Evolutionary conservation across 1,140 invertebrate species (phyloP), one percentile per base, ranked within the genome.

Genomic region (Odontomachus brunneus): DNA sequence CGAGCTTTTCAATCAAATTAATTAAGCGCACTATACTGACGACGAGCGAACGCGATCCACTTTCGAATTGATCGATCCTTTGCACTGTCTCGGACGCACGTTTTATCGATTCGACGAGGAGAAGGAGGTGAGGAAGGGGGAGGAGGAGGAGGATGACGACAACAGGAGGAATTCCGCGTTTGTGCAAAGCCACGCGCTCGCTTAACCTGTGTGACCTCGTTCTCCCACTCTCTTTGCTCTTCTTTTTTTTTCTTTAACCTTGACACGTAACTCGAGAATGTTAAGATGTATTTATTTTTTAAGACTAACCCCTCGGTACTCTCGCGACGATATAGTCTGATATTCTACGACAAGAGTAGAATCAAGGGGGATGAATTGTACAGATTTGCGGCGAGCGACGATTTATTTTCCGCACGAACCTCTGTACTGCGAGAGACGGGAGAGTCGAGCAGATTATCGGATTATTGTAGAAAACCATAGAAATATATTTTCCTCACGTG

Each of bases 251-350:
- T 69, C 44, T 69, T 80, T 69, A 86, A 67, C 65, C 62, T 84
- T 75, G 48, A 71, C 80, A 80, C 73, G 33, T 67, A 76, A 85
- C 24, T 81, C 78, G 65, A 87, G 62, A 75, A 75, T 65, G 72
- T 75, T 71, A 80, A 74, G 19, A 71, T 84, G 49, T 71, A 80
- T 57, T 48, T 78, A 53, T 78, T 87, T 84, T 71, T 86, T 83
- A 74, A 82, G 69, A 73, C 38, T 82, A 82, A 82, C 26, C 48
- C 57, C n/a, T 49, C 48, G 59, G 11, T 62, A 51, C 57, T 82
- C 55, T 75, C 71, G 71, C 55, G 17, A 53, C 19, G 19, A 17
- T 57, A n/a, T n/a, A n/a, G n/a, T n/a, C n/a, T n/a, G n/a, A 33
- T n/a, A 29, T 33, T 38, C 24, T 26, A 15, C 22, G 17, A 44